These are phyloP conservation scores for Cybosia mesomella DNA, from an alignment of 2,888 invertebrate genomes.

Conservation along the genomic window DNA sequence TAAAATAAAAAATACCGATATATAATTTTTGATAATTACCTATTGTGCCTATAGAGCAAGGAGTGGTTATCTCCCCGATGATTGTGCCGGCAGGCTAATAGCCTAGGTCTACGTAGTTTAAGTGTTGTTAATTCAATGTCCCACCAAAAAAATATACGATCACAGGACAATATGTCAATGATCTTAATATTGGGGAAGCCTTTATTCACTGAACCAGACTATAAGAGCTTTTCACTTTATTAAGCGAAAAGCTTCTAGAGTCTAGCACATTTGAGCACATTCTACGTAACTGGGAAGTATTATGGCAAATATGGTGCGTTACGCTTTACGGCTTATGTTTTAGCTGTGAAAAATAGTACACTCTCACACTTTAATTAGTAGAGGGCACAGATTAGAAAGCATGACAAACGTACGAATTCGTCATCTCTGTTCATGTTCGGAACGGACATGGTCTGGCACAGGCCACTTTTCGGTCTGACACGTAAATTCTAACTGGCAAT, in stretches of 20 bases:
- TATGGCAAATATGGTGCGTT: not conserved
- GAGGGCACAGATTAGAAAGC: not conserved
- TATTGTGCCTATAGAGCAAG: no score
- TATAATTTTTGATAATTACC: no score
- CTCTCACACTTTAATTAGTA: not conserved
- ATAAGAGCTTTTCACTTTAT: no score
- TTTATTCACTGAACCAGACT: no score
- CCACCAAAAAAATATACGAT: no score
- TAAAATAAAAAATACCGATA: no score
- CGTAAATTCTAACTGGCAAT: not conserved
- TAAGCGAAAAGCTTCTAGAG: not conserved
- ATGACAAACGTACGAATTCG: not conserved
- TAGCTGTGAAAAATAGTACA: not conserved
- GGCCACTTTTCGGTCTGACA: not conserved
- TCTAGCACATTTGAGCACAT: not conserved
- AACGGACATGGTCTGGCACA: conserved; percentile 4
- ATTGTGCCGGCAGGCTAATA: no score
- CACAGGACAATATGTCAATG: no score
- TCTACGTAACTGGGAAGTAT: not conserved
- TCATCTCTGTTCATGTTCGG: not conserved
- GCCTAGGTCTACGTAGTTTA: no score
- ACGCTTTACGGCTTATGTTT: not conserved
- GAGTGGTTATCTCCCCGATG: no score
- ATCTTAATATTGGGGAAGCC: no score
- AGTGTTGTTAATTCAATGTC: no score